phyloP scores from a whole-genome alignment of 2,888 invertebrate genomes.

The Idaea straminata region DNA sequence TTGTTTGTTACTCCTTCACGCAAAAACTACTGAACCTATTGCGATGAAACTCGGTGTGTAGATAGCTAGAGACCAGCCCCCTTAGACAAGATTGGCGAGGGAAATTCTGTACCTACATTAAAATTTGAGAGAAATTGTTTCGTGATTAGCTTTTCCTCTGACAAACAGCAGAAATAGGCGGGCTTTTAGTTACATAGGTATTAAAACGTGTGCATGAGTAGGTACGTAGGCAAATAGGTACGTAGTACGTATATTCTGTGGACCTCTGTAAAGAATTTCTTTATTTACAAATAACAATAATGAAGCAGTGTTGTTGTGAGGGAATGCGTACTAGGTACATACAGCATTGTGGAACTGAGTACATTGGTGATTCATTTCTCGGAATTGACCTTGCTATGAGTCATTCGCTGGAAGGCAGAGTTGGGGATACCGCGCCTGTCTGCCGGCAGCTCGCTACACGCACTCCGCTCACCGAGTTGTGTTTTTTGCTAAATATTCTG shows the following conservation, averaged over 20 bases:
- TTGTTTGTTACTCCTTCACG: no score
- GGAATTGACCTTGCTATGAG: constrained; percentile 82
- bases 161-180: no score
- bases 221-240: no score
- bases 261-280: constrained; percentile 18
- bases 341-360: constrained; percentile 73
- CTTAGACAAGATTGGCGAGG: no score
- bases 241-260: not conserved
- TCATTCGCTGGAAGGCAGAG: constrained; percentile 80
- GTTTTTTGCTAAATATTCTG: constrained; percentile 48
- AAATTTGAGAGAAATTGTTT: no score
- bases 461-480: constrained; percentile 61
- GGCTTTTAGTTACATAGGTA: no score
- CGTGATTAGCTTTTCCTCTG: no score
- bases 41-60: no score
- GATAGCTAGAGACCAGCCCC: no score
- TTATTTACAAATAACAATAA: constrained; percentile 49
- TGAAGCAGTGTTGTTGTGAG: constrained; percentile 47
- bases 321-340: constrained; percentile 66
- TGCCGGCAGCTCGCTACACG: constrained; percentile 74
- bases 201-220: no score
- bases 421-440: constrained; percentile 81
- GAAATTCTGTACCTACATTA: no score
- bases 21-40: no score
- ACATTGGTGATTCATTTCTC: constrained; percentile 80